Evolutionary conservation across 2,888 invertebrate species (phyloP), one percentile per base, ranked within the genome.

Genomic region (Parasteatoda lunata): DNA sequence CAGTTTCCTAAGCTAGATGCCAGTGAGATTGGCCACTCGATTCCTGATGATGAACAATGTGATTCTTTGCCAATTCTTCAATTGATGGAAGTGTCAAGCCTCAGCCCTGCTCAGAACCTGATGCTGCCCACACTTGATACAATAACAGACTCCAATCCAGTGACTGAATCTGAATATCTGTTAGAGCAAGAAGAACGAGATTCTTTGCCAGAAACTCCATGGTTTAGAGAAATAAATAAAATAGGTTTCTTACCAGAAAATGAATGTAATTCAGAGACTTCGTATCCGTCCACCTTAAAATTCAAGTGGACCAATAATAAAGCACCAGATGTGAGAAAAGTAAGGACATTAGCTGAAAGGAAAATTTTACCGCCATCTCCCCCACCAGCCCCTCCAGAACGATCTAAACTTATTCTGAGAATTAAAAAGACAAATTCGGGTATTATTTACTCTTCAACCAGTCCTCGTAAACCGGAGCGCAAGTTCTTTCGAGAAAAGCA

Each of bases 381-480:
- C 7, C 84, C 84, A 51, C 66, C 84, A 9, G 65, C 83, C 9
- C 81, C 88, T 11, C 49, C 66, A 47, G 85, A 78, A 49, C 85
- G 83, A 69, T 84, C 89, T 71, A 89, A 89, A 81, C 75, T 90
- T 3, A 90, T 86, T 48, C 88, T 90, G 75, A 84, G 89, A 48
- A 88, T 89, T 45, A 80, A 88, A 45, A 78, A 81, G 73, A 81
- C 78, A 45, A 51, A 84, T 51, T 81, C 80, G 3, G 84, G 84
- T 54, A 59, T 84, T 48, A 76, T 84, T 81, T 88, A 80, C 70
- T 80, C 84, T 4, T 70, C 77, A 30, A 88, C 82, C 45, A 70
- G 70, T 47, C 13, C 54, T 4, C 30, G 66, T 47, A 84, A 51
- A n/a, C 76, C 54, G 52, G 72, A 72, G 30, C 69, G 71, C 47